Base-by-base conservation (phyloP, 1,140 invertebrate species). In the Trigoniulus corallinus region DNA sequence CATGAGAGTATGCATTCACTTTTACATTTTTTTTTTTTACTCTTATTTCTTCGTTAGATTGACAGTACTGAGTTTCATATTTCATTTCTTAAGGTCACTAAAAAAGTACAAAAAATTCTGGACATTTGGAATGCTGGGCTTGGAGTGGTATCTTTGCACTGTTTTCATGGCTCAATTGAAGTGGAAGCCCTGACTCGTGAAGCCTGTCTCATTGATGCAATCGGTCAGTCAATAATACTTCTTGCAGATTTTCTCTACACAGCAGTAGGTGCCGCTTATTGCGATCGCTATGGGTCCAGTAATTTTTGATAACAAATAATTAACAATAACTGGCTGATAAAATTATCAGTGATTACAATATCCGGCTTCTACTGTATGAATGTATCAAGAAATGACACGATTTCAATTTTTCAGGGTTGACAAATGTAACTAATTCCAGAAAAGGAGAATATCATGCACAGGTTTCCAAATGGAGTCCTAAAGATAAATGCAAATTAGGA, bases 171-270 rank as follows among this genome's bases (percentile, higher is more conserved):
- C 67, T 78, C 84, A 1, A 85, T 88, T 52, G 79, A 86, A 0
- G 85, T 81, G 0, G 93, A 97, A 68, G 91, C 93, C 1, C 88
- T 84, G 58, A 92, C 87, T 0, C 71, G 92, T 52, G 93, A 98
- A 67, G 89, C 89, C 1, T 76, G 82, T 21, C 96, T 98, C 74
- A 91, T 97, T 20, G 83, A 88, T 58, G 82, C 87, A 0, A 61
- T 96, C 27, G 81, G 85, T 57, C 57, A 57, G 57, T n/a, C n/a
- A n/a, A n/a, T n/a, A n/a, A n/a, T n/a, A n/a, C n/a, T n/a, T n/a
- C n/a, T n/a, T n/a, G n/a, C n/a, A n/a, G n/a, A n/a, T 25, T 25
- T 41, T 53, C 18, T 43, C 42, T 44, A 12, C 7, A 37, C 34
- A 37, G 7, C 34, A 37, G 7, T 37, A 10, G 7, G 7, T 7